Conservation (phyloP, 2,113 vertebrate species). For the Leptodactylus fuscus region DNA sequence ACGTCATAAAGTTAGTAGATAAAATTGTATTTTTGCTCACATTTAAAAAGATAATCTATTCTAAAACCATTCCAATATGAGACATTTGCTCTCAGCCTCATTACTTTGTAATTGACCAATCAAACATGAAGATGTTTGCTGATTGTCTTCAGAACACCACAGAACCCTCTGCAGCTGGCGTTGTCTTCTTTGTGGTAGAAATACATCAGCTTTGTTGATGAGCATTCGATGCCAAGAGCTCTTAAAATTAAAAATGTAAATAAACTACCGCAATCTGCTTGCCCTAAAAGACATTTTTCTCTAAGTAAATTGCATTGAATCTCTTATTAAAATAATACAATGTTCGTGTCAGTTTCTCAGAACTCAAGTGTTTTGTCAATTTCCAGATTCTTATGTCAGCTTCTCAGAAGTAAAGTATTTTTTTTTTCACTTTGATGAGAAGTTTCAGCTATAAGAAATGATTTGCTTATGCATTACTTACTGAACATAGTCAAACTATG, state of each 20-base stretch:
- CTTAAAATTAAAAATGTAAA: conserved; percentile 59
- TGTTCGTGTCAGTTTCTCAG: conserved; percentile 47
- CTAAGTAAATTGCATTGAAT: conserved; percentile 47
- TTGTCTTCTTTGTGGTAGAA: conserved; percentile 41
- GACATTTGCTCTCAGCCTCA: conserved; percentile 11
- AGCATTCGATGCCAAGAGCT: conserved; percentile 49
- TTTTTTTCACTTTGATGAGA: conserved; percentile 47
- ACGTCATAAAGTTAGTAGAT: not conserved
- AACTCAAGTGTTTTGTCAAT: conserved; percentile 51
- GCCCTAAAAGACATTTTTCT: conserved; percentile 48
- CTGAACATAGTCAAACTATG: not conserved
- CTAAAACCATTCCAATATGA: not conserved
- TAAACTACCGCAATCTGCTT: conserved; percentile 53
- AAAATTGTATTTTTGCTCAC: not conserved
- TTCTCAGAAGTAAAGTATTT: conserved; percentile 53
- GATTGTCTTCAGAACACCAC: conserved; percentile 47
- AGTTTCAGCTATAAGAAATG: conserved; percentile 29
- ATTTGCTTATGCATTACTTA: conserved; percentile 35
- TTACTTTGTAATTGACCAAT: conserved; percentile 58
- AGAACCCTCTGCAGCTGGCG: conserved; percentile 47
- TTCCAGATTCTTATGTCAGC: conserved; percentile 47
- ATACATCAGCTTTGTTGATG: conserved; percentile 56
- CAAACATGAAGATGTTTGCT: conserved; percentile 48
- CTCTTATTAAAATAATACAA: conserved; percentile 46
- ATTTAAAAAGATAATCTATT: not conserved